A percentile compares a stretch with the other conserved stretches of the same genome.
Conservation (phyloP, 2,113 vertebrate genomes). For the Athene noctua region DNA sequence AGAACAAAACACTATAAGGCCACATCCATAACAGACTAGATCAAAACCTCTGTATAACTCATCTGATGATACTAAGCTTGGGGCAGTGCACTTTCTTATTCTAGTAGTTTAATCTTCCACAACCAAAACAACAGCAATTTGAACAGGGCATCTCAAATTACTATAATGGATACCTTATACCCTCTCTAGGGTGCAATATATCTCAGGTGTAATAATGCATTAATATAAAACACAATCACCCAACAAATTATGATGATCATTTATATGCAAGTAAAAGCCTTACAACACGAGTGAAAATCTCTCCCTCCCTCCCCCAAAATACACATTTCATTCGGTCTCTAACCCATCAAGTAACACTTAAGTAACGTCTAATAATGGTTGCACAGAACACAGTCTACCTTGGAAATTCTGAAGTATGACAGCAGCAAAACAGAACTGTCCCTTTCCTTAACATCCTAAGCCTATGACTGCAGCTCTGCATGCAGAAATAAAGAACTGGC, state of each 20-base stretch:
- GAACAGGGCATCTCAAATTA: background rate
- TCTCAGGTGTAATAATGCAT: background rate
- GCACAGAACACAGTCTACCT: background rate
- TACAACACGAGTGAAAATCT: accelerated
- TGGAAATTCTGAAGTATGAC: background rate
- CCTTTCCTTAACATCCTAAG: background rate
- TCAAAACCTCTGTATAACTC: background rate
- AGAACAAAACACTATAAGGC: conserved; percentile 1
- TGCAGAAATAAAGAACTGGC: background rate
- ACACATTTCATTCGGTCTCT: background rate
- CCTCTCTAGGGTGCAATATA: accelerated
- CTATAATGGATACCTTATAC: background rate
- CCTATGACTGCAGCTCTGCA: background rate
- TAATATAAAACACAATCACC: background rate
- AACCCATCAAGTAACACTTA: background rate
- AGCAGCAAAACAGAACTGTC: background rate
- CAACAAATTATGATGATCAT: background rate
- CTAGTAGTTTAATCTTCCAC: background rate
- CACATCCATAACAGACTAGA: background rate
- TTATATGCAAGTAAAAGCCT: background rate
- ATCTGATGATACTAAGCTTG: background rate
- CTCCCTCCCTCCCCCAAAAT: background rate
- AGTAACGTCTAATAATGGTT: background rate
- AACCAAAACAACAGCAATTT: background rate
- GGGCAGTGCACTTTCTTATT: background rate